These are phyloP conservation scores for Isichthys henryi DNA, from an alignment of 2,113 vertebrate species.

Conservation along the genomic window DNA sequence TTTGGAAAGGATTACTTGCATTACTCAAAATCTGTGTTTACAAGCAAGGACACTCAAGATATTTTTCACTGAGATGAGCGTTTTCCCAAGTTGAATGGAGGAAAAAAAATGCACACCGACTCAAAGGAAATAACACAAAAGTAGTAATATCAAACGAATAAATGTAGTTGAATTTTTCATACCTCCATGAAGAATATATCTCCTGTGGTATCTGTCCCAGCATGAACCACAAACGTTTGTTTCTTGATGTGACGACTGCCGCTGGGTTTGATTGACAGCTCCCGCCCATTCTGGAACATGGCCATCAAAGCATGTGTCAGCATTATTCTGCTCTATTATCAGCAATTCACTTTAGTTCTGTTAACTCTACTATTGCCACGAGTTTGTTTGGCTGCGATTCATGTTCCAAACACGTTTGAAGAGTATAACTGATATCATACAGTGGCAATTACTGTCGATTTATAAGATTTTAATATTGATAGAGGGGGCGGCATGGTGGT, in stretches of 20 bases:
- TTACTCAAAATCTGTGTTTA: not conserved
- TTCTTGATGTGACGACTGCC: constrained; percentile 98
- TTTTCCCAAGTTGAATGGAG: not conserved
- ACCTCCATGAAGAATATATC: constrained; percentile 99
- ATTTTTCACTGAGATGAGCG: not conserved
- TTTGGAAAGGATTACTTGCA: not conserved
- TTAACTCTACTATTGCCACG: not conserved
- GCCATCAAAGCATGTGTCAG: not conserved
- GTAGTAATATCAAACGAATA: not conserved
- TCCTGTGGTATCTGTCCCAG: constrained; percentile 92
- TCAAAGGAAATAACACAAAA: not conserved
- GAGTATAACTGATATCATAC: not conserved
- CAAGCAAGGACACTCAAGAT: not conserved
- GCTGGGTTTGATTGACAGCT: constrained; percentile 79
- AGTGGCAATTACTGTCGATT: not conserved
- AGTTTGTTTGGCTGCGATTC: not conserved
- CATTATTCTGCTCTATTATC: not conserved
- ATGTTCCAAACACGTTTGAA: not conserved
- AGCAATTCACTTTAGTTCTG: not conserved
- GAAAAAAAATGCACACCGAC: not conserved
- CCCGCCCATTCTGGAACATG: constrained; percentile 71
- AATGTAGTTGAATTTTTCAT: constrained; percentile 7
- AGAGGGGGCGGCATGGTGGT: too few relatives aligned
- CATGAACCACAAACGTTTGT: constrained; percentile 96
- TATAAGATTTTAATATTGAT: not conserved